Conservation (phyloP, 2,113 vertebrate species). For the Malaclemys terrapin region DNA sequence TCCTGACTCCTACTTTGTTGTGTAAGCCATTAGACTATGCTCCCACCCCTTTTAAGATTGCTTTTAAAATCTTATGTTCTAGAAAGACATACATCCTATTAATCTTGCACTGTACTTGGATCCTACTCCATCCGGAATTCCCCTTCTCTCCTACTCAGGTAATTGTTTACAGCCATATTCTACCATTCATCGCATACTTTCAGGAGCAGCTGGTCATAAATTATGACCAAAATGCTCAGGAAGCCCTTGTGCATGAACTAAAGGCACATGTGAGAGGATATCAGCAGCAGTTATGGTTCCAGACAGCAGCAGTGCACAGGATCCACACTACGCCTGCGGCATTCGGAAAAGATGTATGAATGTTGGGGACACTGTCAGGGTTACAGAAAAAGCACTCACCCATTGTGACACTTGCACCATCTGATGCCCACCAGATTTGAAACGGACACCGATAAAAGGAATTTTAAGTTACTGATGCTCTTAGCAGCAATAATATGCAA, state of each 20-base stretch:
- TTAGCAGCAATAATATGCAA: neutral
- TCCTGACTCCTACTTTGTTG: neutral
- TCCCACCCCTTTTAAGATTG: neutral
- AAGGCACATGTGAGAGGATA: neutral
- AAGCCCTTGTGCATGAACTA: neutral
- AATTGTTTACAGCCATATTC: neutral
- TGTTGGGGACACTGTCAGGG: neutral
- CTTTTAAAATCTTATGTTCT: neutral
- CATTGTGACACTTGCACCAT: neutral
- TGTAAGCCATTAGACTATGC: neutral
- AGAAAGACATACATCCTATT: neutral
- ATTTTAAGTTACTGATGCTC: neutral
- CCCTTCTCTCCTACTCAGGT: conserved; percentile 10
- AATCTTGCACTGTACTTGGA: neutral
- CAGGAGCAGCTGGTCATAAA: neutral
- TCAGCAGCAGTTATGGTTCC: neutral
- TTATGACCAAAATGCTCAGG: neutral
- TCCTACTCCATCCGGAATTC: neutral
- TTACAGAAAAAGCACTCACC: neutral
- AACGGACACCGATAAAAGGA: neutral
- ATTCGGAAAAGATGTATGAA: neutral
- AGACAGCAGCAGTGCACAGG: neutral
- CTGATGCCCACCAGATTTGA: neutral
- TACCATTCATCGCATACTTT: neutral
- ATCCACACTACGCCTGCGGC: neutral